Evolutionary conservation across 2,797 vertebrate species (phyloP).

Genomic region (Meda fulgida): DNA sequence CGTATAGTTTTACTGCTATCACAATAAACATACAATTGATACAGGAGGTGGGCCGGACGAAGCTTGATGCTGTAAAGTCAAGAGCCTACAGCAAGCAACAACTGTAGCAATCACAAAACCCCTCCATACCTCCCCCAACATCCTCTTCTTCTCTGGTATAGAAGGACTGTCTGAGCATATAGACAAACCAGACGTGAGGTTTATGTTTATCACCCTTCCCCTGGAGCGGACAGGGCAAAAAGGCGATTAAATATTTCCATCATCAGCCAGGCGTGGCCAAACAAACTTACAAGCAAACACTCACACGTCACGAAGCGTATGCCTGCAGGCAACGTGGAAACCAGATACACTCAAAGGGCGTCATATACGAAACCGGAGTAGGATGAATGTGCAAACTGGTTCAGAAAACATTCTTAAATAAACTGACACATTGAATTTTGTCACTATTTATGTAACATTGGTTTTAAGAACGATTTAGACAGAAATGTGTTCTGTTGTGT

Average conservation of each 20-base stretch:
- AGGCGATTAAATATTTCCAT: slow-evolving; percentile 55
- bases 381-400: not conserved
- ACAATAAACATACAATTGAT: slow-evolving; percentile 68
- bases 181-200: slow-evolving; percentile 45
- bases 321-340: slow-evolving; percentile 6
- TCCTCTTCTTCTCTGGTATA: slow-evolving; percentile 25
- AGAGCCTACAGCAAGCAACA: slow-evolving; percentile 48
- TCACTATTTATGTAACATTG: not conserved
- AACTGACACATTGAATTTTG: not conserved
- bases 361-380: not conserved
- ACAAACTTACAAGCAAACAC: slow-evolving; percentile 37
- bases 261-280: slow-evolving; percentile 60
- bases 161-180: slow-evolving; percentile 34
- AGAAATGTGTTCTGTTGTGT: not conserved
- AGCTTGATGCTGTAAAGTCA: slow-evolving; percentile 57
- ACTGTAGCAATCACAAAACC: slow-evolving; percentile 9
- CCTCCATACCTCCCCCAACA: slow-evolving; percentile 16
- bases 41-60: slow-evolving; percentile 50
- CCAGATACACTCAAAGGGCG: not conserved
- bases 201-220: slow-evolving; percentile 40
- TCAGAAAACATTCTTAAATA: too few species aligned
- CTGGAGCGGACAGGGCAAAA: slow-evolving; percentile 44
- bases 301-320: slow-evolving; percentile 6
- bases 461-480: not conserved
- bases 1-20: slow-evolving; percentile 61